Base-by-base conservation (phyloP, 2,888 invertebrate species). In the Heteromyza rotundicornis region DNA sequence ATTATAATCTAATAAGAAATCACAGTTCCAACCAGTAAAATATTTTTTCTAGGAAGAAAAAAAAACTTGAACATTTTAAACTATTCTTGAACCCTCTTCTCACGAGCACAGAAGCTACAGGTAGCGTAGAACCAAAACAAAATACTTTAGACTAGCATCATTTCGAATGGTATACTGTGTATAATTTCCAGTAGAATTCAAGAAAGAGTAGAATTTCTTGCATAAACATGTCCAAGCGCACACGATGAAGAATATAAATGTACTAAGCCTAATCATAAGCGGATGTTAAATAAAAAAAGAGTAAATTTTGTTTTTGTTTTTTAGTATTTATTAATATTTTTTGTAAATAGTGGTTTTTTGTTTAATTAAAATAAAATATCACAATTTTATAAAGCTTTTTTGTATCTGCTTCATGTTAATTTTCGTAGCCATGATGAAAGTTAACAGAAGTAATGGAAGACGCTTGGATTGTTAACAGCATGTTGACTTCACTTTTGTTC, bases 381-480 rank as follows among this genome's bases (percentile, higher is more conserved):
- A 74, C 74, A 74, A 76, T 74, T 76, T 73, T 60, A 40, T 74
- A 74, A 74, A 74, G 74, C 74, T 74, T 65, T 67, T n/a, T n/a
- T 47, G 40, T 14, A n/a, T 40, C 14, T 10, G 40, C 40, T 40
- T 40, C 40, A n/a, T n/a, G n/a, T n/a, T 40, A 40, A n/a, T 40
- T 40, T 40, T n/a, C 10, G n/a, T 40, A n/a, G 40, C 40, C 40
- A 40, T 7, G 8, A 3, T 7, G n/a, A n/a, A n/a, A 40, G 14
- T n/a, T 40, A 40, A n/a, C n/a, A 3, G 40, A 40, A 40, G 40
- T n/a, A 7, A 40, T 40, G 40, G 40, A 40, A 40, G 40, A 40
- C 40, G 40, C 14, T 27, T n/a, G 40, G 40, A 40, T 40, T 40
- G 40, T 10, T 7, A 10, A 10, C 40, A 40, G 40, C 40, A 14